These are phyloP conservation scores for Hydractinia echinata DNA, from an alignment of 30 jellyfish, hydroid and myxozoan genomes.

Conservation along the genomic window DNA sequence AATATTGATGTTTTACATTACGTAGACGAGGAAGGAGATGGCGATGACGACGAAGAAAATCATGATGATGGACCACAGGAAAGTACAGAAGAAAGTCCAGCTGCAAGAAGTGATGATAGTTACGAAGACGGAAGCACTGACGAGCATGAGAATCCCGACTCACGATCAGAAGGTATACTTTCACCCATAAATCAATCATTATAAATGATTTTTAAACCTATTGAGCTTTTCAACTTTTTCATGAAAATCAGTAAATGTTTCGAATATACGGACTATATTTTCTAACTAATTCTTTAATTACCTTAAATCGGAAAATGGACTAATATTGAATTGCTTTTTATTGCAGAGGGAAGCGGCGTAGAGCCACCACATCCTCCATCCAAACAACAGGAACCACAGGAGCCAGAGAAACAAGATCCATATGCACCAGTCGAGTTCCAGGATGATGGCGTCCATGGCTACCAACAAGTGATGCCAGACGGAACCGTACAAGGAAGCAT, in stretches of 20 bases:
- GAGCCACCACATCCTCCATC: slow-evolving; percentile 29
- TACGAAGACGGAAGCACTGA: neutral
- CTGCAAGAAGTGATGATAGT: too few species aligned
- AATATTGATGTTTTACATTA: neutral
- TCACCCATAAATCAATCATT: too few species aligned
- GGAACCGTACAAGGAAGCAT: slow-evolving; percentile 28
- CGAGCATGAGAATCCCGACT: neutral
- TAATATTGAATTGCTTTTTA: neutral
- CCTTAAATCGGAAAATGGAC: too few species aligned
- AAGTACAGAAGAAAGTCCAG: too few species aligned
- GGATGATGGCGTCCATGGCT: slow-evolving; percentile 12
- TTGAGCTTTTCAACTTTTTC: too few species aligned
- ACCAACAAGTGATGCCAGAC: slow-evolving; percentile 27
- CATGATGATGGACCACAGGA: neutral
- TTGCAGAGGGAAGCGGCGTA: neutral
- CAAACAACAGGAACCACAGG: neutral
- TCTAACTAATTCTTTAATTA: too few species aligned
- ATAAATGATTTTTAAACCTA: too few species aligned
- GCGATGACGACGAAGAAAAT: neutral
- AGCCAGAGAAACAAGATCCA: slow-evolving; percentile 15
- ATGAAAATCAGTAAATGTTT: too few species aligned
- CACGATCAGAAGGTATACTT: slow-evolving; percentile 1
- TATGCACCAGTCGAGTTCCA: slow-evolving; percentile 16
- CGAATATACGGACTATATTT: too few species aligned
- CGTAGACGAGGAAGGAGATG: neutral